Percentiles rank a stretch among this genome's conserved stretches.
Evolutionary conservation across 2,797 vertebrate genomes (phyloP).

Genomic region (Varecia variegata): DNA sequence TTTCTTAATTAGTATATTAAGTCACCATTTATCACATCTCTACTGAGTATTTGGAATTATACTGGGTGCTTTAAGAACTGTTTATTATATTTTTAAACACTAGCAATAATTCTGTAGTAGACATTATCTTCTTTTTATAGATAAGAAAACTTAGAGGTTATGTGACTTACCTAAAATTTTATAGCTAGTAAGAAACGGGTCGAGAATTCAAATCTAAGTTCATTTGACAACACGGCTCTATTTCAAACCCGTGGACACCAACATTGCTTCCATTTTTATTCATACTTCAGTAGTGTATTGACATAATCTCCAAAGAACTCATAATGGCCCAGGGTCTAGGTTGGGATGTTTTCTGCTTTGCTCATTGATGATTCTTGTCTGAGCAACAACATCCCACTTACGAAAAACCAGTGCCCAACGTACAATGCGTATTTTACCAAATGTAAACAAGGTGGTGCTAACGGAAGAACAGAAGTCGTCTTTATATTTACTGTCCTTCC

Average conservation of each 20-base stretch:
- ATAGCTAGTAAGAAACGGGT: background rate
- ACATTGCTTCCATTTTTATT: background rate
- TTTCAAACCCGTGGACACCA: background rate
- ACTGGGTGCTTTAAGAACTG: background rate
- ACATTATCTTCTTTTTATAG: background rate
- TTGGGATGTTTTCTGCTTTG: background rate
- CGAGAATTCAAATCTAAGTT: background rate
- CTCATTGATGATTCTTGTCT: background rate
- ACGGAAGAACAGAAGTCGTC: slow-evolving; percentile 26
- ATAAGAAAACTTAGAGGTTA: background rate
- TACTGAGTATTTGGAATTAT: background rate
- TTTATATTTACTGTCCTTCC: background rate
- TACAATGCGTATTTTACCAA: background rate
- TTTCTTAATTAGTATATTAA: background rate
- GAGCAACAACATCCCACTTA: background rate
- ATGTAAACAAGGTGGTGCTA: background rate
- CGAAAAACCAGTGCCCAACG: background rate
- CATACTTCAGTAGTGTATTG: background rate
- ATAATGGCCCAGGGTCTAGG: background rate
- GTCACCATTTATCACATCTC: background rate
- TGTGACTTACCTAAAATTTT: background rate
- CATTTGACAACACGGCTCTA: background rate
- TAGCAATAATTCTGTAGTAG: background rate
- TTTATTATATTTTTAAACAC: background rate
- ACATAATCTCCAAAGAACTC: background rate